phyloP scores from a whole-genome alignment of 2,113 vertebrate genomes.

The Indicator indicator region DNA sequence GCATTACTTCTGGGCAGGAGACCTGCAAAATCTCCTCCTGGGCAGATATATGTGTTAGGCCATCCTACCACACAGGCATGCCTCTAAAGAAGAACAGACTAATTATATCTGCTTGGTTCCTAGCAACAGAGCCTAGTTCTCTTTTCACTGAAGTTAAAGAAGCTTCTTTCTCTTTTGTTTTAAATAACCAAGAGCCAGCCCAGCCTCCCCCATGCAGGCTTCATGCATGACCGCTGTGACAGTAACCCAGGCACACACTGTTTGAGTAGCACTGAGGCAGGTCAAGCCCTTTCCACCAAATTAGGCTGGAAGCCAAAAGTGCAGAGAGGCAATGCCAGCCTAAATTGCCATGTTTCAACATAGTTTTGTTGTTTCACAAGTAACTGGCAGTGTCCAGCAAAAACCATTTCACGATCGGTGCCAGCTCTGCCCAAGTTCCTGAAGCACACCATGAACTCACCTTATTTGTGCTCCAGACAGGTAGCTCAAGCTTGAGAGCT shows the following conservation, averaged over 20 bases:
- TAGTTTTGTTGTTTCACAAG: neutral
- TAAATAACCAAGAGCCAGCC: neutral
- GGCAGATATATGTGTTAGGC: neutral
- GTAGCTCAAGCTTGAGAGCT: neutral
- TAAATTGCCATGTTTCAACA: neutral
- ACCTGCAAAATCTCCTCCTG: neutral
- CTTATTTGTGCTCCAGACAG: neutral
- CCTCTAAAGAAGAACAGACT: slow-evolving; percentile 4
- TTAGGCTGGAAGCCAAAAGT: neutral
- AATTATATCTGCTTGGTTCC: slow-evolving; percentile 38
- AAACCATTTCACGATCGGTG: neutral
- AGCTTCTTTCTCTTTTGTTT: neutral
- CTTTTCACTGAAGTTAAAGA: neutral
- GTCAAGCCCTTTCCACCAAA: slow-evolving; percentile 9
- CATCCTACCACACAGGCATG: rapidly evolving
- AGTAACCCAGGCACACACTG: neutral
- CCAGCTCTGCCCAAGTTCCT: neutral
- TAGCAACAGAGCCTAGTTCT: slow-evolving; percentile 41
- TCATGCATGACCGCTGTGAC: neutral
- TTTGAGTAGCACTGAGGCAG: neutral
- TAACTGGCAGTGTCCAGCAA: neutral
- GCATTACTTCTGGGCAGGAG: neutral
- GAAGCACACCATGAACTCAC: neutral
- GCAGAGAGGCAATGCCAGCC: neutral
- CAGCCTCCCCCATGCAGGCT: neutral